These are phyloP conservation scores for Drosophila nigricruria DNA, from an alignment of 2,888 invertebrate genomes.

Conservation along the genomic window DNA sequence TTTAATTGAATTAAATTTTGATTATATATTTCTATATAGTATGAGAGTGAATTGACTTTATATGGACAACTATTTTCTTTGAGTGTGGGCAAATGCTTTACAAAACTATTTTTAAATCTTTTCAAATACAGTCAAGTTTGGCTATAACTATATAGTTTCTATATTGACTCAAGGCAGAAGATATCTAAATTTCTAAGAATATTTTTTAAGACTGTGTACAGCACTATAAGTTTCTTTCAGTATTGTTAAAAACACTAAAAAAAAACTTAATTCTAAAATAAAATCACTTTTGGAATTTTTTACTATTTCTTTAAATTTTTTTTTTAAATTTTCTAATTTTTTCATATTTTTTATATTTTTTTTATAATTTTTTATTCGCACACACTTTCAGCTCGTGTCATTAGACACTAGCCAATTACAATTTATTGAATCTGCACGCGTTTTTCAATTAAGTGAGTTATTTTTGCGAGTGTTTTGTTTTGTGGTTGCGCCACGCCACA, in stretches of 20 bases:
- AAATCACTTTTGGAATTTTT: too few relatives aligned
- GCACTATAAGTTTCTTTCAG: too few relatives aligned
- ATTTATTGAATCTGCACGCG: slow-evolving; percentile 21
- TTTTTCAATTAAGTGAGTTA: slow-evolving; percentile 13
- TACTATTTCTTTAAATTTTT: not conserved
- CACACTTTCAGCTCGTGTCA: slow-evolving; percentile 8
- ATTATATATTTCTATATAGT: not conserved
- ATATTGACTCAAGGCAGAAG: not conserved
- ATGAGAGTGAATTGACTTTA: not conserved
- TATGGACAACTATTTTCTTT: not conserved
- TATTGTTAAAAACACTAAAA: too few relatives aligned
- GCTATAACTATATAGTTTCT: not conserved
- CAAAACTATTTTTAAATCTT: not conserved
- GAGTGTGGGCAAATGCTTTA: not conserved
- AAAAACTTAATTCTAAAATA: too few relatives aligned
- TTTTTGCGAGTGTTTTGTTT: slow-evolving; percentile 47
- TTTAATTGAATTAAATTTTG: too few relatives aligned
- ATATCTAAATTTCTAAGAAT: too few relatives aligned
- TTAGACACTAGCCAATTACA: not conserved
- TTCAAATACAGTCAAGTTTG: not conserved
- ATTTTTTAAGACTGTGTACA: too few relatives aligned
- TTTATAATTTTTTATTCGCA: not conserved
- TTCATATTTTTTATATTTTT: not conserved
- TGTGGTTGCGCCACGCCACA: slow-evolving; percentile 35
- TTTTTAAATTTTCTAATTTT: not conserved